Conservation (phyloP, 2,113 vertebrate species). For the Bos indicus region DNA sequence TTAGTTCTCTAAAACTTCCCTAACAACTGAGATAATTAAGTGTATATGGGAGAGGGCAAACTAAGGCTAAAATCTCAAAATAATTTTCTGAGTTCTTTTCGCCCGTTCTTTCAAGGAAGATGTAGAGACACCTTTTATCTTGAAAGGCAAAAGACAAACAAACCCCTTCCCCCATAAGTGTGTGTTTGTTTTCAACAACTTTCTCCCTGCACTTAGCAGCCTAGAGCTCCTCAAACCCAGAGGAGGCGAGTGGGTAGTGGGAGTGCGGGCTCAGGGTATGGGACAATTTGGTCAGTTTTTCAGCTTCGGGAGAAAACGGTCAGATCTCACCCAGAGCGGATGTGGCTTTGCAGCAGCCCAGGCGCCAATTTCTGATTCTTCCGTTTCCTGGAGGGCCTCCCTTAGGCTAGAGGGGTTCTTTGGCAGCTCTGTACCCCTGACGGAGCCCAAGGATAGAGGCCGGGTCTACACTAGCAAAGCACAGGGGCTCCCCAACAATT, state of each 20-base stretch:
- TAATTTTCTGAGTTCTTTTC: background rate
- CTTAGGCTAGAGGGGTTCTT: background rate
- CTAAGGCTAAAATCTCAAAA: background rate
- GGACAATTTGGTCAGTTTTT: background rate
- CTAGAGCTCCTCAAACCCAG: background rate
- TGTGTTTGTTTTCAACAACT: background rate
- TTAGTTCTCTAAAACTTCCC: background rate
- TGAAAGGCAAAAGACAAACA: background rate
- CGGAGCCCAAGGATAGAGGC: background rate
- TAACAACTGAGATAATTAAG: background rate
- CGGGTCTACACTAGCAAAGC: background rate
- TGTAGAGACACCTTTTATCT: background rate
- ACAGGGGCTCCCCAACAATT: too few relatives aligned
- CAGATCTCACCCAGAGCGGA: background rate
- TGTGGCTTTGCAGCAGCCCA: background rate
- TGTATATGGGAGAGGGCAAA: background rate
- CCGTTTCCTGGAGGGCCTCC: background rate
- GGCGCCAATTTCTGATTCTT: background rate
- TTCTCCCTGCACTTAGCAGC: background rate
- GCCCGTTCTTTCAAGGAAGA: background rate
- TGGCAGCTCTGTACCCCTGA: background rate
- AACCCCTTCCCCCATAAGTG: background rate
- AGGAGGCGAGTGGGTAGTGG: rapidly evolving
- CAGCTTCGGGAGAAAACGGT: background rate
- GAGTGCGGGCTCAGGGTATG: rapidly evolving